Conservation (phyloP, 1,140 invertebrate species). For the Apis cerana region DNA sequence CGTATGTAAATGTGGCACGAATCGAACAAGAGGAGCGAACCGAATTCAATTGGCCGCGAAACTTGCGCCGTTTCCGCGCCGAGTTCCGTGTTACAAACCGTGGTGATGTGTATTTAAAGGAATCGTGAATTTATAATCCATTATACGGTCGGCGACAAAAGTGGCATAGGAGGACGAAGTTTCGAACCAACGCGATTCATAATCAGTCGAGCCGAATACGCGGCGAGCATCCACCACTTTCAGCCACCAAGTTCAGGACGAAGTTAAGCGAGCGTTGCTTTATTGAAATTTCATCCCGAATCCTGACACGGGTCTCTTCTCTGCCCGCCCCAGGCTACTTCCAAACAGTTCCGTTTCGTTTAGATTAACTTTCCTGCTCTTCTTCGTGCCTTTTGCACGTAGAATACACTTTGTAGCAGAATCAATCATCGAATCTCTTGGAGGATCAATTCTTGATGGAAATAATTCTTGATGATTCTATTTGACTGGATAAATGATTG, state of each 20-base stretch:
- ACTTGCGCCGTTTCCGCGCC: slow-evolving; percentile 26
- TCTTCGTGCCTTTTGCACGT: background rate
- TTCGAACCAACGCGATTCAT: slow-evolving; percentile 30
- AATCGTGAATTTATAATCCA: slow-evolving; percentile 40
- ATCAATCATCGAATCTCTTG: too few species aligned
- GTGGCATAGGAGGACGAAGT: slow-evolving; percentile 20
- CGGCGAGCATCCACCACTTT: background rate
- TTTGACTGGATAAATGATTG: too few species aligned
- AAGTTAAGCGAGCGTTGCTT: slow-evolving; percentile 49
- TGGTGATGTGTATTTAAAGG: slow-evolving; percentile 43
- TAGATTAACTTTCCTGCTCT: slow-evolving; percentile 40
- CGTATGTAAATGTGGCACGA: background rate
- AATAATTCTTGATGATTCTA: too few species aligned
- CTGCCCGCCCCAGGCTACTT: slow-evolving; percentile 17
- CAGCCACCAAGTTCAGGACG: slow-evolving; percentile 41
- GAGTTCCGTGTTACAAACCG: slow-evolving; percentile 7
- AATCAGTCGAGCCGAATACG: slow-evolving; percentile 10
- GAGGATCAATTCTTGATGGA: too few species aligned
- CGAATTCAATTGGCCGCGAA: slow-evolving; percentile 31
- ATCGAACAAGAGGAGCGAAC: background rate
- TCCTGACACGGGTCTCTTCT: slow-evolving; percentile 26
- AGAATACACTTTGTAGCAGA: too few species aligned
- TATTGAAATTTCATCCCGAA: slow-evolving; percentile 62
- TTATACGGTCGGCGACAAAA: slow-evolving; percentile 30
- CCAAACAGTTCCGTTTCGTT: background rate